Evolutionary conservation across 2,888 invertebrate species (phyloP).

Genomic region (Pollenia angustigena): DNA sequence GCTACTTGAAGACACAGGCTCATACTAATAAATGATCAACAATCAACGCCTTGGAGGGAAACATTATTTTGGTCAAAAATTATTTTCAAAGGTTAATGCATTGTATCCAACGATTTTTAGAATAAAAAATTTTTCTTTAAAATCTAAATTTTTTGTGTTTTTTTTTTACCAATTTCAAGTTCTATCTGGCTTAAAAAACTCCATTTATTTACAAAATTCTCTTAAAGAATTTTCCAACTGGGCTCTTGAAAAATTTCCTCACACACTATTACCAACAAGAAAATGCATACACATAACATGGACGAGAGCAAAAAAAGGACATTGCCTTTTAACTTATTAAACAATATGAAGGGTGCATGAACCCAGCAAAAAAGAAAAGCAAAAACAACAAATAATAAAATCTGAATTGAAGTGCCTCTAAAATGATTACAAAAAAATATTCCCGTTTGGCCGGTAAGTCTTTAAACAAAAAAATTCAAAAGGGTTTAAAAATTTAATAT

Average conservation of each 20-base stretch:
- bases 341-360: slow-evolving; percentile 23
- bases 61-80: too few species aligned
- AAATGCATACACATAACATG: slow-evolving; percentile 16
- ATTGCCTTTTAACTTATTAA: slow-evolving; percentile 53
- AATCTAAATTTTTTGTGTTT: too few species aligned
- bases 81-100: too few species aligned
- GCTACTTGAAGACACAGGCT: too few species aligned
- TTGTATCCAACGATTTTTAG: too few species aligned
- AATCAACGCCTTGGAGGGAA: too few species aligned
- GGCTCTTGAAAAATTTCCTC: not conserved
- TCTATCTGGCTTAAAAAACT: too few species aligned
- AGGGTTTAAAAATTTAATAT: not conserved
- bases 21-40: too few species aligned
- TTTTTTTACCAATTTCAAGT: too few species aligned
- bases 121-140: too few species aligned
- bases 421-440: not conserved
- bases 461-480: not conserved
- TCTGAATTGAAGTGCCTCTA: not conserved
- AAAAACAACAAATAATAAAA: not conserved
- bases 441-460: not conserved
- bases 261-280: not conserved
- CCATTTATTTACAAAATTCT: too few species aligned
- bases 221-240: slow-evolving; percentile 10
- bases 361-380: slow-evolving; percentile 48
- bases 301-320: slow-evolving; percentile 19